Percentiles rank a stretch among this genome's conserved stretches.
These are phyloP conservation scores for Ernsta delagoae DNA, from an alignment of 2,888 invertebrate species.

Conservation along the genomic window DNA sequence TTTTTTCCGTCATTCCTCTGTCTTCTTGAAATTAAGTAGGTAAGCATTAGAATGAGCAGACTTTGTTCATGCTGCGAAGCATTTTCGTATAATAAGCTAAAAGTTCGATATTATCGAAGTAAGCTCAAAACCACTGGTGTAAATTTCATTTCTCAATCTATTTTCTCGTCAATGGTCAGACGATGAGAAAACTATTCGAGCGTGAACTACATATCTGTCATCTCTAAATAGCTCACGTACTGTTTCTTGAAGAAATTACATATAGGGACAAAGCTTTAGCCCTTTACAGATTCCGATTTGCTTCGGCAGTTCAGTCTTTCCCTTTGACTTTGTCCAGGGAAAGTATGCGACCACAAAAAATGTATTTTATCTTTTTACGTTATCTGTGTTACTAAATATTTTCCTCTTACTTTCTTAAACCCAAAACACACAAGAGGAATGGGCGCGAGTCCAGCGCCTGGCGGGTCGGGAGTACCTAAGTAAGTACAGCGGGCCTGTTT, in stretches of 20 bases:
- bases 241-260: neutral
- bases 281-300: neutral
- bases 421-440: too few relatives aligned
- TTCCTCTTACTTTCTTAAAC: neutral
- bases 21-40: too few relatives aligned
- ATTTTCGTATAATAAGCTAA: too few relatives aligned
- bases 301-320: neutral
- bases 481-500: too few relatives aligned
- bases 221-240: neutral
- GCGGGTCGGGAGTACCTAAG: too few relatives aligned
- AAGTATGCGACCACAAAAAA: neutral
- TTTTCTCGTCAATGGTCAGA: neutral
- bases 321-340: neutral
- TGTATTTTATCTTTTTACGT: neutral
- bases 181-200: neutral
- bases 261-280: neutral
- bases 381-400: neutral
- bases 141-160: neutral
- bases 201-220: neutral
- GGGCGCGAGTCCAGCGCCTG: too few relatives aligned
- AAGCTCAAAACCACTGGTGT: too few relatives aligned
- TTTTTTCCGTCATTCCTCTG: too few relatives aligned
- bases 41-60: too few relatives aligned
- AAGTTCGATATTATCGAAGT: too few relatives aligned
- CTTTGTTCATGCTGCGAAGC: too few relatives aligned